These are phyloP conservation scores for Marasmarcha lunaedactyla DNA, from an alignment of 2,888 invertebrate genomes.

Conservation along the genomic window DNA sequence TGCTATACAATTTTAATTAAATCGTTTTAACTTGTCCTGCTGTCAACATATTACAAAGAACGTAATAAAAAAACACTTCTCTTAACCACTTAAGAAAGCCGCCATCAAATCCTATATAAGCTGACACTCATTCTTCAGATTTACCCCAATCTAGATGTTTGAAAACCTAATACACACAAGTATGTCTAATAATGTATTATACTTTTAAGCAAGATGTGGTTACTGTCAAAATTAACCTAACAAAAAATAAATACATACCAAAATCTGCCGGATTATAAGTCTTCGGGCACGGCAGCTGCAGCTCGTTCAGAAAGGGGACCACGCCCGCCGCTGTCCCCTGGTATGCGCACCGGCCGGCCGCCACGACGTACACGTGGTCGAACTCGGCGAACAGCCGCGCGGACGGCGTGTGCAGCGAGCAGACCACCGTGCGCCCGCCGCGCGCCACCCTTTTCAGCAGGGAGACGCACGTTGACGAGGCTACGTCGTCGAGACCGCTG, in stretches of 20 bases:
- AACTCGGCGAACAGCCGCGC: constrained; percentile 92
- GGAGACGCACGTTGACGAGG: constrained; percentile 89
- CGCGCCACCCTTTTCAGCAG: constrained; percentile 86
- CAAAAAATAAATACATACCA: constrained; percentile 78
- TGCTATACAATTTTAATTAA: no score
- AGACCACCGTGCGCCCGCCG: constrained; percentile 91
- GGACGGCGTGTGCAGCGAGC: constrained; percentile 97
- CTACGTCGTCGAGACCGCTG: constrained; percentile 92
- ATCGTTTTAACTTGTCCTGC: no score
- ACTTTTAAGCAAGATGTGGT: no score
- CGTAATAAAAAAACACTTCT: no score
- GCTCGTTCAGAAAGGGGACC: constrained; percentile 82
- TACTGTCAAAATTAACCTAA: no score
- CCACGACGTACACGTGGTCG: constrained; percentile 90
- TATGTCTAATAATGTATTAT: no score
- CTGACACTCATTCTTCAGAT: no score
- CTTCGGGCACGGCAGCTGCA: constrained; percentile 87
- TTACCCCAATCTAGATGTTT: no score
- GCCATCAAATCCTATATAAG: no score
- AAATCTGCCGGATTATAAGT: constrained; percentile 98
- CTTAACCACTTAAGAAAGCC: no score
- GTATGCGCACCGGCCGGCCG: constrained; percentile 91
- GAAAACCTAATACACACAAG: no score
- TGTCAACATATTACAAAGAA: no score
- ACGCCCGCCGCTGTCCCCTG: constrained; percentile 84